These are phyloP conservation scores for Chrysogorgia sp. DNA, from an alignment of 92 coral and sea anemone species.

Conservation along the genomic window DNA sequence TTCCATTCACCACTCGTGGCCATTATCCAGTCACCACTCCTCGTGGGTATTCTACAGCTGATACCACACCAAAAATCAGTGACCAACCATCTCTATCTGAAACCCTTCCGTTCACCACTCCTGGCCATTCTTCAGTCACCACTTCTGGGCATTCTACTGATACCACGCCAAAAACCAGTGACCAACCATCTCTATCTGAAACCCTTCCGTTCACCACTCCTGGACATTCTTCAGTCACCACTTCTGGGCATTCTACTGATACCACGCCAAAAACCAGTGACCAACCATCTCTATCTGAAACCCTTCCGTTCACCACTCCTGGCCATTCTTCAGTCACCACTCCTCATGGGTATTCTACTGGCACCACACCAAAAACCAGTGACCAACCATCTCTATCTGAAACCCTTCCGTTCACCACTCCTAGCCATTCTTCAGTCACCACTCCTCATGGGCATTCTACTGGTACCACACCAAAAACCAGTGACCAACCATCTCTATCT, in stretches of 20 bases:
- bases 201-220: background rate
- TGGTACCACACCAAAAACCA: background rate
- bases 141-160: background rate
- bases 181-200: background rate
- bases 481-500: background rate
- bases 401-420: background rate
- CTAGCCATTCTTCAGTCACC: background rate
- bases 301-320: background rate
- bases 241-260: background rate
- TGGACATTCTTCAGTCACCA: background rate
- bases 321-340: background rate
- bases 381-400: background rate
- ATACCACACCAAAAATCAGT: background rate
- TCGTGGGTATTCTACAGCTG: background rate
- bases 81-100: background rate
- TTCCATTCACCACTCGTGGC: no score
- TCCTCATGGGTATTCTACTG: background rate
- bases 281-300: background rate
- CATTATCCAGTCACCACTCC: background rate
- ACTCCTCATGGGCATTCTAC: background rate
- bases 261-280: background rate
- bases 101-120: background rate
- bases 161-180: background rate
- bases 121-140: background rate
- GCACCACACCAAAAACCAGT: background rate